These are phyloP conservation scores for Apocheima hispidaria DNA, from an alignment of 2,888 invertebrate genomes.

Conservation along the genomic window DNA sequence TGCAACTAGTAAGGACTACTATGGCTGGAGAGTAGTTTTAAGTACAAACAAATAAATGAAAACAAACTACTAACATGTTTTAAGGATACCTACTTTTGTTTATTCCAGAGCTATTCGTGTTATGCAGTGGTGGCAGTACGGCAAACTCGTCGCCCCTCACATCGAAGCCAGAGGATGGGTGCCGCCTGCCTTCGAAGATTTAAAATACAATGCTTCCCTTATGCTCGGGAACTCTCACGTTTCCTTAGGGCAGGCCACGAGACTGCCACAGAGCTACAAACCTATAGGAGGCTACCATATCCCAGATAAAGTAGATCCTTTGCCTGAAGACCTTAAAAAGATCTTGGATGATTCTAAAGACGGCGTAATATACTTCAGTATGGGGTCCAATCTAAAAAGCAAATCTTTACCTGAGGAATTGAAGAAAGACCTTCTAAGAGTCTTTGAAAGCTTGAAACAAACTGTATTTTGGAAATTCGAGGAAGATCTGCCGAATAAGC, in stretches of 20 bases:
- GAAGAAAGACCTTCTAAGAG: conserved; percentile 60
- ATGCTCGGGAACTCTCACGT: conserved; percentile 64
- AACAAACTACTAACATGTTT: too few relatives aligned
- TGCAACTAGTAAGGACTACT: too few relatives aligned
- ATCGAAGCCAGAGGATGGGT: conserved; percentile 54
- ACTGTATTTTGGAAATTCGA: conserved; percentile 82
- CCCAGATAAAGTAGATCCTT: conserved; percentile 54
- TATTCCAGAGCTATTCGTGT: conserved; percentile 27
- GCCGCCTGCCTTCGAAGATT: conserved; percentile 54
- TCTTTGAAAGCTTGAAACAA: conserved; percentile 74
- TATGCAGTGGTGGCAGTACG: conserved; percentile 31
- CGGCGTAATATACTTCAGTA: conserved; percentile 81
- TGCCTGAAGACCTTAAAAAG: conserved; percentile 67
- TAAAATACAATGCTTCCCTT: conserved; percentile 63
- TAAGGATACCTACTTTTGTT: neutral
- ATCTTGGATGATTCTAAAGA: conserved; percentile 71
- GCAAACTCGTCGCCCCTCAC: conserved; percentile 45
- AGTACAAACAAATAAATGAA: too few relatives aligned
- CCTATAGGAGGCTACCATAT: conserved; percentile 70
- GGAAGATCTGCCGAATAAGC: conserved; percentile 58
- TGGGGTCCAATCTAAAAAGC: conserved; percentile 76
- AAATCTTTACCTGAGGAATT: conserved; percentile 62
- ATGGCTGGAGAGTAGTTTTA: too few relatives aligned
- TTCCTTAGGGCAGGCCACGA: conserved; percentile 52
- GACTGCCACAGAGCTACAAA: conserved; percentile 64